Base-by-base conservation (phyloP, 1,140 invertebrate species). In the Contarinia nasturtii region DNA sequence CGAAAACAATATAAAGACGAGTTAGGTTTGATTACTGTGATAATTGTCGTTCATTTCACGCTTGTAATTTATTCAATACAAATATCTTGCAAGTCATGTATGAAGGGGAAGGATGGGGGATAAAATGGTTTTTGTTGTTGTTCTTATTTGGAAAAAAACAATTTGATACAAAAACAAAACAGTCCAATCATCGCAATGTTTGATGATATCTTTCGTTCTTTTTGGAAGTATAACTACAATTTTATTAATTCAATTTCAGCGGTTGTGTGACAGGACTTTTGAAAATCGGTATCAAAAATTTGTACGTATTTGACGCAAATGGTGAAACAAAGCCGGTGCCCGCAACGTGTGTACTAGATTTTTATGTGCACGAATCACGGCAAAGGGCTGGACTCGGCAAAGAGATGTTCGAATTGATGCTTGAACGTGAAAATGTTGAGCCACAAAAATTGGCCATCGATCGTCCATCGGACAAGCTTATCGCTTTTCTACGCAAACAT, bases 391-490 rank as follows among this genome's bases (percentile, higher is more conserved):
- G 87, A 17, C 72, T 76, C 55, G 87, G 87, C 15, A 79, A 76
- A 51, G 65, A 67, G 46, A 64, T 91, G 0, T 88, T 87, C 59
- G 79, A 89, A 52, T 67, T 78, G 49, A 89, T 90, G 85, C 58
- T 91, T 15, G 73, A 65, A 67, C 71, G 79, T 49, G 77, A 84
- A 64, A 71, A 79, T 50, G 67, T 80, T 15, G 61, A 63, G 20
- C 76, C 84, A 1, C 61, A 74, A 0, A 77, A 87, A 60, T 66
- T 93, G 48, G 88, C 90, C 1, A 83, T 95, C 51, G 90, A 95
- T 63, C 72, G 85, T 46, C 91, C 91, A 0, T 92, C 88, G 0
- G 73, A 78, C 22, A 93, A 92, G 60, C 82, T 93, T 53, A 66
- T 88, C 36, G 73, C 72, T 17, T 95, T 95, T 61, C 64, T 95